Evolutionary conservation across 2,113 vertebrate species (phyloP), one percentile per base, ranked within the genome.

Genomic region (Aix galericulata): DNA sequence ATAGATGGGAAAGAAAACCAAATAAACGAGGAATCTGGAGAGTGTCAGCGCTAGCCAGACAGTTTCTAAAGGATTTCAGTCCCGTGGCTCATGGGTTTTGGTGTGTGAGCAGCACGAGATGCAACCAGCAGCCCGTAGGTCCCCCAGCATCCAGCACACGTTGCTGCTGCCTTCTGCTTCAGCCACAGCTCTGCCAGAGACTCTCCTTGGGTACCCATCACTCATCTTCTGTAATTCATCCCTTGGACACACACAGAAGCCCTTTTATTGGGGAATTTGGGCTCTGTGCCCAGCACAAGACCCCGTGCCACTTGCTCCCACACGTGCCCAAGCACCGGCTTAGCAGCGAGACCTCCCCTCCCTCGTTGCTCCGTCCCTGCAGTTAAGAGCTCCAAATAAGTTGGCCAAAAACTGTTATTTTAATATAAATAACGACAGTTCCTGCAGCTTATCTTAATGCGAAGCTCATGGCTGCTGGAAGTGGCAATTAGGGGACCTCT

Each of bases 191-290:
- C 63, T 44, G 62, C 74, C 27, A 13, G 23, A 67, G 23, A 59
- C 64, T 62, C 55, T 34, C 78, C 55, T 3, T 23, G 40, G 34
- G 53, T 11, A 50, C 32, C 67, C 42, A n/a, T 20, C 36, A 11
- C 14, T 0, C 31, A 56, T 2, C 44, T 56, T n/a, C 4, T 3
- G 26, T 10, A 21, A 75, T 13, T 13, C 46, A 48, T 11, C 46
- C 46, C 46, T 11, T 42, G 56, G 32, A 15, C 16, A 59, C 44
- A 44, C 66, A 72, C 50, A 13, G 18, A 16, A 71, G 18, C 22
- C 44, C 32, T n/a, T 2, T 3, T 13, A 22, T 3, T 22, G 42
- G 63, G 11, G 16, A 32, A 7, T 4, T 50, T 16, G 0, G 0
- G 1, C 2, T n/a, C 16, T 31, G 25, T 34, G 1, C 17, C 6